A percentile compares a stretch with the other conserved stretches of the same genome.
Evolutionary conservation across 1,140 invertebrate genomes (phyloP).

Genomic region (Drosophila burlai): DNA sequence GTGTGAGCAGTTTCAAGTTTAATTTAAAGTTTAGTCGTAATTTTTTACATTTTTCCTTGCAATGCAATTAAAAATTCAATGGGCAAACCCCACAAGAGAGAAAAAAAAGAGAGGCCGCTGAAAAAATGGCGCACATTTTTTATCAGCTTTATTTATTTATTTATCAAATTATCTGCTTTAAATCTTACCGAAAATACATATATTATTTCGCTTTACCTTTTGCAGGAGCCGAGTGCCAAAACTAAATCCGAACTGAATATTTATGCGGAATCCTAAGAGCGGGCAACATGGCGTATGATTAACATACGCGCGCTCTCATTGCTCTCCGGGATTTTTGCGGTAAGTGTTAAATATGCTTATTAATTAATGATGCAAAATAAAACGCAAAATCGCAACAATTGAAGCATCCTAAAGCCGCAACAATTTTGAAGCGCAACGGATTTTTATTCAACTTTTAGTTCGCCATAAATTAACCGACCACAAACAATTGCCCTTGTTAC

Average conservation of each 20-base stretch:
- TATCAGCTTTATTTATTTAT: slow-evolving; percentile 24
- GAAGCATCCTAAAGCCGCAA: slow-evolving; percentile 12
- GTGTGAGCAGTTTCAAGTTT: slow-evolving; percentile 59
- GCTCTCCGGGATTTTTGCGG: slow-evolving; percentile 60
- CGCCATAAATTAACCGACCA: slow-evolving; percentile 39
- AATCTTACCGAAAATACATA: slow-evolving; percentile 5
- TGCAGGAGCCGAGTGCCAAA: slow-evolving; percentile 14
- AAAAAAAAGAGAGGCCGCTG: not conserved
- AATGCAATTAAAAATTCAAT: slow-evolving; percentile 78
- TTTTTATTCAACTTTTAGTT: slow-evolving; percentile 19
- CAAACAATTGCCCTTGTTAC: slow-evolving; percentile 43
- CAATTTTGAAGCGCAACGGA: slow-evolving; percentile 7
- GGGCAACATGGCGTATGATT: slow-evolving; percentile 61
- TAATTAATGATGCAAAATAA: slow-evolving; percentile 36
- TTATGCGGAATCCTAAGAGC: slow-evolving; percentile 1
- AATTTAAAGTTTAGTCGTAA: slow-evolving; percentile 73
- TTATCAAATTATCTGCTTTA: slow-evolving; percentile 26
- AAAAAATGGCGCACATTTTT: slow-evolving; percentile 15
- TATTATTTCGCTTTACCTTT: slow-evolving; percentile 21
- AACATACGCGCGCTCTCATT: slow-evolving; percentile 37
- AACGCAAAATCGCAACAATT: slow-evolving; percentile 23
- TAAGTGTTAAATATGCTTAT: slow-evolving; percentile 55
- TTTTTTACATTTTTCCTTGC: slow-evolving; percentile 63
- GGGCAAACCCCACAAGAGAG: slow-evolving; percentile 39
- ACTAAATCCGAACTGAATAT: slow-evolving; percentile 8